Evolutionary conservation across 2,797 vertebrate species (phyloP).

Genomic region (Scarus forsteni): DNA sequence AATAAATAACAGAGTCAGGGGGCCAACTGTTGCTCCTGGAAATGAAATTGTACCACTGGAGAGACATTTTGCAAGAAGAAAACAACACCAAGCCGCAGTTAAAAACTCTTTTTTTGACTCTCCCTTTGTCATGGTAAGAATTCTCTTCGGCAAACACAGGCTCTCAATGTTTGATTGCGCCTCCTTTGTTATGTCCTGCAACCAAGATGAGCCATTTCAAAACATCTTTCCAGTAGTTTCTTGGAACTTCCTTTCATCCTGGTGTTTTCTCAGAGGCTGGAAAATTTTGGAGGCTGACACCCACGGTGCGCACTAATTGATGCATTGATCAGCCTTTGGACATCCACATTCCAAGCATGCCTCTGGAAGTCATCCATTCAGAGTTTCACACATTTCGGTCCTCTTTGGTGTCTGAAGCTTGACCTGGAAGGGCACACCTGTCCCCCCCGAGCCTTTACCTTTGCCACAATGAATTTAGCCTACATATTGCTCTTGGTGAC

Average conservation of each 20-base stretch:
- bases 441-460: conserved; percentile 35
- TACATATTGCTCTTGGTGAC: conserved; percentile 23
- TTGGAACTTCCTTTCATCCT: background rate
- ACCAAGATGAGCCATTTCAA: background rate
- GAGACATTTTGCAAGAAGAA: conserved; percentile 9
- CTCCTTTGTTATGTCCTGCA: background rate
- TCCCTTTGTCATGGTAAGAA: background rate
- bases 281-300: conserved; percentile 50
- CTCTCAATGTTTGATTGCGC: background rate
- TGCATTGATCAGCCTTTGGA: conserved; percentile 77
- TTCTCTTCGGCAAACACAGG: background rate
- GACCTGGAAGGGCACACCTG: conserved; percentile 75
- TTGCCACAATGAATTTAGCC: conserved; percentile 30
- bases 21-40: conserved; percentile 55
- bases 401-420: conserved; percentile 55
- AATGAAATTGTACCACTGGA: conserved; percentile 40
- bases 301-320: conserved; percentile 69
- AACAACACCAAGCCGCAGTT: conserved; percentile 20
- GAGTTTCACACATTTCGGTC: conserved; percentile 74
- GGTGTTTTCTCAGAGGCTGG: conserved; percentile 33
- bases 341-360: conserved; percentile 82
- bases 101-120: conserved; percentile 6
- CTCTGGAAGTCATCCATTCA: conserved; percentile 79
- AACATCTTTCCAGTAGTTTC: conserved; percentile 4
- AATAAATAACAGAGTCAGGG: conserved; percentile 75